Evolutionary conservation across 2,113 vertebrate genomes (phyloP), one percentile per base, ranked within the genome.

Genomic region (Ageneiosus marmoratus): DNA sequence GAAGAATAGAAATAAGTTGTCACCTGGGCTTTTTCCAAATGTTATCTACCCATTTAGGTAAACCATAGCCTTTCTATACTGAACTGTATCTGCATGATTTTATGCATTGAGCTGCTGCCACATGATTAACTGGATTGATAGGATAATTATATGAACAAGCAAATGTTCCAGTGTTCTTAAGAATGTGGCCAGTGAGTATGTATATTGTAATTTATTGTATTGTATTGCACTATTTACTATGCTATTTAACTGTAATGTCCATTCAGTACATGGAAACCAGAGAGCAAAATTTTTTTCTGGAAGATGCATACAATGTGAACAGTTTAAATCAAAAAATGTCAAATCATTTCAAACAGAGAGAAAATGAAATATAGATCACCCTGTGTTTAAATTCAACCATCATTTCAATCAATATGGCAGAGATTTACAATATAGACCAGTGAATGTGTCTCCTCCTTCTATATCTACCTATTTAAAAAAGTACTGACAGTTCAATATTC

Each of bases 281-380:
- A 70, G 4, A 18, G 27, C 8, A 12, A 41, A 56, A n/a, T 8
- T 7, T 44, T n/a, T 44, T 34, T 65, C 1, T 2, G 27, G 32
- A 41, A 53, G 13, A 62, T 51, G 74, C 18, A 73, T 41, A 82
- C 67, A 73, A 29, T 63, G 74, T 29, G 22, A 18, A 56, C 50
- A n/a, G 70, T 55, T 37, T 76, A 83, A 80, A 86, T 86, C 85
- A 84, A n/a, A n/a, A n/a, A n/a, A 84, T 86, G 67, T 74, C 50
- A 81, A 84, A 82, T 69, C 22, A 84, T 77, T 87, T 70, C 62
- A 77, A 70, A 84, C 82, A 76, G 79, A 79, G 63, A 75, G 72
- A 73, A 77, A 87, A 83, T 87, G 67, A 63, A 87, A 87, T 84
- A 87, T 84, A 77, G 86, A 87, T 87, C 83, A 86, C 32, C 10